Evolutionary conservation across 2,797 vertebrate species (phyloP).

Genomic region (Lacerta bilineata): DNA sequence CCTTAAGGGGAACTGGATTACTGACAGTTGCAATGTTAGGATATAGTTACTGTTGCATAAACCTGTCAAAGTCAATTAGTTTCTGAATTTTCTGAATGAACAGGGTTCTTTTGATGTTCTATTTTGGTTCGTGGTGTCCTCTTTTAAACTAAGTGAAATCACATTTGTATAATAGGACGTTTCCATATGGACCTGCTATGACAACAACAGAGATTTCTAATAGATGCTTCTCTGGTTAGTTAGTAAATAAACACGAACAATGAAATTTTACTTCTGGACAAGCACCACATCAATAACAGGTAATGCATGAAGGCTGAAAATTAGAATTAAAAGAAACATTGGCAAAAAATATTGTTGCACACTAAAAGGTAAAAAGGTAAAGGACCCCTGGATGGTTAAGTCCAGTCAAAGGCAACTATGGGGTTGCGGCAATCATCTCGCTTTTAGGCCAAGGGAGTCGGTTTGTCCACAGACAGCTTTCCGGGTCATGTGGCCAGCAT

Average conservation of each 20-base stretch:
- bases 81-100: constrained; percentile 17
- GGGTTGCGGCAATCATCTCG: no score
- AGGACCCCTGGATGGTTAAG: no score
- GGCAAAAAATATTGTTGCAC: no score
- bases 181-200: not conserved
- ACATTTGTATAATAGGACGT: not conserved
- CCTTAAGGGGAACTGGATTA: not conserved
- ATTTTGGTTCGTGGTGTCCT: not conserved
- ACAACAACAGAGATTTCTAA: not conserved
- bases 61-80: constrained; percentile 32
- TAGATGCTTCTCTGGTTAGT: not conserved
- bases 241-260: not conserved
- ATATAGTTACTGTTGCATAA: constrained; percentile 44
- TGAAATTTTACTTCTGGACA: not conserved
- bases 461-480: no score
- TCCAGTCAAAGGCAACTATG: no score
- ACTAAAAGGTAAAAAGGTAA: no score
- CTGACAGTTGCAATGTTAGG: constrained; percentile 34
- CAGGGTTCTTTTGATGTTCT: constrained; percentile 1
- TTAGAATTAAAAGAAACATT: not conserved
- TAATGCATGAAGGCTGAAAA: not conserved
- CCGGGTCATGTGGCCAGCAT: no score
- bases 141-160: not conserved
- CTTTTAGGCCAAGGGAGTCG: no score
- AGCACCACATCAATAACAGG: not conserved